Evolutionary conservation across 1,140 invertebrate species (phyloP).

Genomic region (Globodera rostochiensis): DNA sequence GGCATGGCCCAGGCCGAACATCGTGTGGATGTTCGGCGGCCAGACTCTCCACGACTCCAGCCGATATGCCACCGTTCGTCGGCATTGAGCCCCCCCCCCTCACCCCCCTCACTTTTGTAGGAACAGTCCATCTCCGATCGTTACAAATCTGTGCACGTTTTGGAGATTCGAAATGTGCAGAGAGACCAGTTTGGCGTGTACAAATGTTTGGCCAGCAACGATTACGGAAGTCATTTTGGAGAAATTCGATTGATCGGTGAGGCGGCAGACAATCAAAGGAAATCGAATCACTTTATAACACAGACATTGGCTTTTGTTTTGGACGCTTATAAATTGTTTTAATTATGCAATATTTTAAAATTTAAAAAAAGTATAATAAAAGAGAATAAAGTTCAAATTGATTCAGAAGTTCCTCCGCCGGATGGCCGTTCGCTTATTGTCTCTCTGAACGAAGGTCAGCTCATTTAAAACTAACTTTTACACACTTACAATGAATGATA

Average conservation of each 20-base stretch:
- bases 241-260: constrained; percentile 53
- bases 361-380: too few species aligned
- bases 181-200: constrained; percentile 43
- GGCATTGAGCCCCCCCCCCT: constrained; percentile 15
- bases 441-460: constrained; percentile 20
- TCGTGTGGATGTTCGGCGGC: constrained; percentile 47
- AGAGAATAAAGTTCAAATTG: too few species aligned
- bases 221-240: constrained; percentile 52
- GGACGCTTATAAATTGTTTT: too few species aligned
- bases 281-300: not conserved
- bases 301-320: too few species aligned
- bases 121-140: constrained; percentile 43
- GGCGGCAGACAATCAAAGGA: not conserved
- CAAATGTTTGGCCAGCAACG: constrained; percentile 48
- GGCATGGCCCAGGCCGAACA: constrained; percentile 50
- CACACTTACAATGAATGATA: too few species aligned
- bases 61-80: constrained; percentile 38
- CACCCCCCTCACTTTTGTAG: constrained; percentile 25
- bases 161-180: constrained; percentile 46
- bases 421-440: not conserved
- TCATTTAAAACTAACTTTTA: too few species aligned
- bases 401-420: constrained; percentile 30
- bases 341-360: too few species aligned
- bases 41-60: constrained; percentile 44
- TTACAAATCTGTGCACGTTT: constrained; percentile 51